These are phyloP conservation scores for Trisateles emortualis DNA, from an alignment of 2,888 invertebrate species.

Conservation along the genomic window DNA sequence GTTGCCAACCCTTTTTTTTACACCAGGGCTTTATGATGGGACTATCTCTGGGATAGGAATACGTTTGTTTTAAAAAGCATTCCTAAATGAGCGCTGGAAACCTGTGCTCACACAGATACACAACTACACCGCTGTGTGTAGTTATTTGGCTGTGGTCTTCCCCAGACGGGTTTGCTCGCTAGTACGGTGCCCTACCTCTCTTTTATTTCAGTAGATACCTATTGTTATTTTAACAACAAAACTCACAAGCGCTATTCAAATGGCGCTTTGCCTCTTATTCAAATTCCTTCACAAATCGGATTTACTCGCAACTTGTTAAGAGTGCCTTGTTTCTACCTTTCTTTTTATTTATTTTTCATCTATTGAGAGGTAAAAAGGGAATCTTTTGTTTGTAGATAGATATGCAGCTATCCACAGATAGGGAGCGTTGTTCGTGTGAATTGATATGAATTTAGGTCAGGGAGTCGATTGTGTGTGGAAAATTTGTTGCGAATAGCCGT, in stretches of 20 bases:
- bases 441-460: conserved; percentile 34
- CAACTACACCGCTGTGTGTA: too few relatives aligned
- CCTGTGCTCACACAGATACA: too few relatives aligned
- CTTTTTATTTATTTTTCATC: conserved; percentile 63
- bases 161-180: too few relatives aligned
- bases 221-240: conserved; percentile 50
- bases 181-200: too few relatives aligned
- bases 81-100: too few relatives aligned
- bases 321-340: conserved; percentile 70
- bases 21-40: too few relatives aligned
- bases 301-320: conserved; percentile 80
- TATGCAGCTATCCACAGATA: conserved; percentile 9
- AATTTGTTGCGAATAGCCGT: conserved; percentile 17
- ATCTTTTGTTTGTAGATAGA: conserved; percentile 48
- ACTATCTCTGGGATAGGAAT: too few relatives aligned
- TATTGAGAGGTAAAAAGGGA: conserved; percentile 44
- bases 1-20: too few relatives aligned
- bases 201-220: conserved; percentile 38
- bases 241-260: conserved; percentile 52
- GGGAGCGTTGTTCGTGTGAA: conserved; percentile 1
- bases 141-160: too few relatives aligned
- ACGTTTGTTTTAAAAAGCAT: too few relatives aligned
- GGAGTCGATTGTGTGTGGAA: conserved; percentile 17
- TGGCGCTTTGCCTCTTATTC: conserved; percentile 72
- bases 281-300: conserved; percentile 81